Base-by-base conservation (phyloP, 2,888 invertebrate species). In the Aradus depressus region DNA sequence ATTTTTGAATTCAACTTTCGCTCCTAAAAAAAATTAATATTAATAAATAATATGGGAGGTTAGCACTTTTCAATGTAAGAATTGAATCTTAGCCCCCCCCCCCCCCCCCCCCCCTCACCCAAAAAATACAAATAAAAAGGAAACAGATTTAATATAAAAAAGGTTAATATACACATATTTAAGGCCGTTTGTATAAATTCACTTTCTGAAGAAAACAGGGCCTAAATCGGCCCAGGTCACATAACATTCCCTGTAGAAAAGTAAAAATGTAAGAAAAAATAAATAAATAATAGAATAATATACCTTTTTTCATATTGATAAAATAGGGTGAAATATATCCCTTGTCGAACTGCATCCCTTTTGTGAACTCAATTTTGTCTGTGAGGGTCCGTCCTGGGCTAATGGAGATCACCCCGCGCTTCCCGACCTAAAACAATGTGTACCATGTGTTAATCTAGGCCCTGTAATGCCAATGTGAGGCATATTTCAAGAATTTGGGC, bases 271-370 rank as follows among this genome's bases (percentile, higher is more conserved):
- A n/a, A n/a, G n/a, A n/a, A n/a, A n/a, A n/a, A n/a, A n/a, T n/a
- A n/a, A n/a, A n/a, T n/a, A n/a, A n/a, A n/a, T n/a, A n/a, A n/a
- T n/a, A n/a, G n/a, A 14, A n/a, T 4, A 4, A 38, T n/a, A 19
- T 59, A 75, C 79, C 97, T 73, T 98, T 98, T 8, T 89, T 76
- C 0, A 93, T 89, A 72, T 97, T 98, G 66, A 98, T 97, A 73
- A 98, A 98, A 71, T 98, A 98, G 34, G 98, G 97, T 54, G 97
- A 98, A 70, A 98, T 97, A 71, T 96, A 98, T 60, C 98, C 98
- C 64, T 98, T 78, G 67, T 98, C 98, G 68, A 98, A 97, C 71
- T 95, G 95, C 93, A 98, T 91, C 63, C 98, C 98, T 73, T 98
- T 97, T 63, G 89, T 90, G 44, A 91, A 77, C 71, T 97, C 96